These are phyloP conservation scores for Desmodus rotundus DNA, from an alignment of 2,113 vertebrate species.

Conservation along the genomic window DNA sequence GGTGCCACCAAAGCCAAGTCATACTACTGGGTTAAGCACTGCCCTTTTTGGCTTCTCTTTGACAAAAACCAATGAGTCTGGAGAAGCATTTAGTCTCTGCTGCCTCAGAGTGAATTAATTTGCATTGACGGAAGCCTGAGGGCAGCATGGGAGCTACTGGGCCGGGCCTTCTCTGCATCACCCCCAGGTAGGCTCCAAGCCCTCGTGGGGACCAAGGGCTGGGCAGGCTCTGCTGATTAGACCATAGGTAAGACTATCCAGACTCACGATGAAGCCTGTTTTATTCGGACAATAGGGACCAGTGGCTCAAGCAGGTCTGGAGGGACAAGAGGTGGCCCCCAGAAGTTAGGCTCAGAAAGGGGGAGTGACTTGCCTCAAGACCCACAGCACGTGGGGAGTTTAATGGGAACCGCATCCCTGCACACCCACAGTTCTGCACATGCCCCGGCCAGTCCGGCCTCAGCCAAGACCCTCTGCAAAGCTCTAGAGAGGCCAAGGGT, in stretches of 20 bases:
- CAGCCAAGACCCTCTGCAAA: fast-evolving
- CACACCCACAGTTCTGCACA: neutral
- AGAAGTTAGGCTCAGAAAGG: neutral
- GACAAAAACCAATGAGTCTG: neutral
- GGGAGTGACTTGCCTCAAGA: neutral
- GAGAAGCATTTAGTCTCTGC: neutral
- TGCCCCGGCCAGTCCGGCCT: fast-evolving
- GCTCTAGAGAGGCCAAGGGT: neutral
- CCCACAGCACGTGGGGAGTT: fast-evolving
- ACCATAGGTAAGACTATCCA: neutral
- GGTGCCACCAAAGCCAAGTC: fast-evolving
- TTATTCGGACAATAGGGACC: neutral
- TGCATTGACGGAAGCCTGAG: constrained; percentile 62
- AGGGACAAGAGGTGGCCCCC: neutral
- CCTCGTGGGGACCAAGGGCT: too few relatives aligned
- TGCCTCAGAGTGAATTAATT: constrained; percentile 43
- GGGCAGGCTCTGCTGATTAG: fast-evolving
- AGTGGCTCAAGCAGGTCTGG: neutral
- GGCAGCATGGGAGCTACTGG: constrained; percentile 62
- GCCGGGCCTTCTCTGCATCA: neutral
- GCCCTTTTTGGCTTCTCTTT: neutral
- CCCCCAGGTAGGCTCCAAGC: neutral
- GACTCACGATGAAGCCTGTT: neutral
- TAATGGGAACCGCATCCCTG: neutral
- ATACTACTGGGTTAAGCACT: fast-evolving